Base-by-base conservation (phyloP, 1,140 invertebrate genomes). In the Sycobia sp. region DNA sequence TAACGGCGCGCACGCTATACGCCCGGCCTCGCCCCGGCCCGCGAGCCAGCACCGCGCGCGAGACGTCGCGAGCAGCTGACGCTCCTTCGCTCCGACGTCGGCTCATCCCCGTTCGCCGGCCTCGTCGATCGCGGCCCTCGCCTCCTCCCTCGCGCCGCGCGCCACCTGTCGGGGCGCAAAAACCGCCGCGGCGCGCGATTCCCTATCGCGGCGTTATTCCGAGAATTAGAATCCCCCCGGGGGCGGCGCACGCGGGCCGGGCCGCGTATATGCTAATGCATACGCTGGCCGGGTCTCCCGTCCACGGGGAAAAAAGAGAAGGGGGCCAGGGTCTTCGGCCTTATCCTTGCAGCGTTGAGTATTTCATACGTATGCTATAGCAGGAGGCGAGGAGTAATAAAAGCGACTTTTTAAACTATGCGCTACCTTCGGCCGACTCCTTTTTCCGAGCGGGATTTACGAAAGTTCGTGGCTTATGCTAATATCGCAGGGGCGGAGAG, bases 21-120 rank as follows among this genome's bases (percentile, higher is more conserved):
- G n/a, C n/a, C n/a, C n/a, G n/a, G n/a, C n/a, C n/a, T n/a, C n/a
- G n/a, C n/a, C n/a, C n/a, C n/a, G n/a, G n/a, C n/a, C n/a, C 47
- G 25, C 46, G 7, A 11, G 3, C 29, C 5, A 11, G 5, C 11
- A 4, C 5, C 29, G 29, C 64, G 59, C 64, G 58, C 59, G 14
- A 43, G n/a, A 43, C 3, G 18, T 16, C 7, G n/a, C 39, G 18
- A 1, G 39, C 39, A 18, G 66, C 69, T 67, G 70, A 65, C 64
- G 49, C n/a, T n/a, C n/a, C n/a, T n/a, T n/a, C n/a, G 68, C 39
- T 9, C 39, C 39, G 47, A 62, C 66, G 67, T 65, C 25, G 25
- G 10, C 22, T n/a, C n/a, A 10, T 44, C 27, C 23, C 18, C n/a
- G n/a, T n/a, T n/a, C n/a, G 23, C 51, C 10, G 9, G 18, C 16